Evolutionary conservation across 2,888 invertebrate genomes (phyloP).

Genomic region (Pherbina coryleti): DNA sequence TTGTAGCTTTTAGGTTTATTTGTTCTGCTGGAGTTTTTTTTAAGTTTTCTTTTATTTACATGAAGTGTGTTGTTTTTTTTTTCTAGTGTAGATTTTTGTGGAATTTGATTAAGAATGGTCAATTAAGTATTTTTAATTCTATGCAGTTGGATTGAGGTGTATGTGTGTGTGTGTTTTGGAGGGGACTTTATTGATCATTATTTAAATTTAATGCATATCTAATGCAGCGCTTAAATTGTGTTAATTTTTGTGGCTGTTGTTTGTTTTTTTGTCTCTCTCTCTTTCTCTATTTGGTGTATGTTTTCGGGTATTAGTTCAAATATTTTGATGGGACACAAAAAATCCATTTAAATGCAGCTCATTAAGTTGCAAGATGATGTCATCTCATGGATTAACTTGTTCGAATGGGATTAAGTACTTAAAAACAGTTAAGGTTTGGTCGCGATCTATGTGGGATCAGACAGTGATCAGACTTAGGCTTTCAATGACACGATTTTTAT

Average conservation of each 20-base stretch:
- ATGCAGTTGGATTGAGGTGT: neutral
- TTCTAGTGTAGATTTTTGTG: neutral
- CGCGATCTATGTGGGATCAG: too few species aligned
- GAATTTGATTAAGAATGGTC: slow-evolving; percentile 28
- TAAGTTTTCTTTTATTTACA: neutral
- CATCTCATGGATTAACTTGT: too few species aligned
- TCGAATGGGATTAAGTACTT: too few species aligned
- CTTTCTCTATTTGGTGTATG: too few species aligned
- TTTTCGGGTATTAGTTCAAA: neutral
- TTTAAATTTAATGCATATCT: neutral
- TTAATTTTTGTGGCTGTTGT: too few species aligned
- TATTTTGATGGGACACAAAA: neutral
- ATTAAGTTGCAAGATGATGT: neutral
- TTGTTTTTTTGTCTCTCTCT: too few species aligned
- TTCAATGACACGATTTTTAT: too few species aligned
- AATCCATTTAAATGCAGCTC: slow-evolving; percentile 14
- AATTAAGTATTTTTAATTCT: slow-evolving; percentile 11
- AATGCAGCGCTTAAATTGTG: too few species aligned
- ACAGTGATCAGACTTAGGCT: too few species aligned
- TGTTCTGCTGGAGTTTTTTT: too few species aligned
- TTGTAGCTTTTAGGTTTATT: neutral
- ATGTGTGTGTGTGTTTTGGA: neutral
- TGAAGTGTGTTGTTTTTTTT: neutral
- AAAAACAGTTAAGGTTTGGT: too few species aligned
- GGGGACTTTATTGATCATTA: slow-evolving; percentile 12